phyloP scores from a whole-genome alignment of 2,888 invertebrate species.

The Temnothorax unifasciatus region DNA sequence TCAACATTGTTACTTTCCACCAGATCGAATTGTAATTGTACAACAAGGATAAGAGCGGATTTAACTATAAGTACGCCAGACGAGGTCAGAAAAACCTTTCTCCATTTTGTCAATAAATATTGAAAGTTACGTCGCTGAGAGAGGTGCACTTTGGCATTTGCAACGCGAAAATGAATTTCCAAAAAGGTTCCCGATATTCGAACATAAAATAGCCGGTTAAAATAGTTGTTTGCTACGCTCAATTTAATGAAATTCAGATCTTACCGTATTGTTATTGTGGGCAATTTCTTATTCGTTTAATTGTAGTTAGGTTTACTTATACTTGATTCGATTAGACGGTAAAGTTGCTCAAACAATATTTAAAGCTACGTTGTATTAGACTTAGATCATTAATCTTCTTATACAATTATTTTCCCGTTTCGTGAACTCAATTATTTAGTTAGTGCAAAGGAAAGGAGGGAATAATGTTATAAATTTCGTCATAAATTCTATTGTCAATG shows the following conservation, averaged over 20 bases:
- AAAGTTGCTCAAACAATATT: slow-evolving; percentile 17
- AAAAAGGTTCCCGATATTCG: not conserved
- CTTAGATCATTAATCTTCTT: not conserved
- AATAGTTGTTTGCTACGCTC: not conserved
- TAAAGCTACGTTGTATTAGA: not conserved
- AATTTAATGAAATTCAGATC: slow-evolving; percentile 3
- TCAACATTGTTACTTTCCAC: not conserved
- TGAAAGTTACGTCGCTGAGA: not conserved
- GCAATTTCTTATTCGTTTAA: slow-evolving; percentile 13
- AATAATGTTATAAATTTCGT: not conserved
- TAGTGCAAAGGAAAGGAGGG: no score
- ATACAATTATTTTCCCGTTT: not conserved
- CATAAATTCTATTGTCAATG: not conserved
- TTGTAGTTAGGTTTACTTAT: not conserved
- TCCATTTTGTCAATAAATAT: slow-evolving; percentile 17
- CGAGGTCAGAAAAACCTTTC: not conserved
- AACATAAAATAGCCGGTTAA: not conserved
- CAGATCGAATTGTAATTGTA: not conserved
- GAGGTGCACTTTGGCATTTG: not conserved
- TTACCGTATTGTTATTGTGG: not conserved
- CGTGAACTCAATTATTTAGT: not conserved
- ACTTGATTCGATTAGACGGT: not conserved
- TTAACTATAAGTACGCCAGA: not conserved
- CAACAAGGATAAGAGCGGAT: not conserved
- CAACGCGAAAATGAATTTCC: not conserved